Percentiles rank a stretch among this genome's conserved stretches.
These are phyloP conservation scores for Ochropleura leucogaster DNA, from an alignment of 2,888 invertebrate genomes.

Conservation along the genomic window DNA sequence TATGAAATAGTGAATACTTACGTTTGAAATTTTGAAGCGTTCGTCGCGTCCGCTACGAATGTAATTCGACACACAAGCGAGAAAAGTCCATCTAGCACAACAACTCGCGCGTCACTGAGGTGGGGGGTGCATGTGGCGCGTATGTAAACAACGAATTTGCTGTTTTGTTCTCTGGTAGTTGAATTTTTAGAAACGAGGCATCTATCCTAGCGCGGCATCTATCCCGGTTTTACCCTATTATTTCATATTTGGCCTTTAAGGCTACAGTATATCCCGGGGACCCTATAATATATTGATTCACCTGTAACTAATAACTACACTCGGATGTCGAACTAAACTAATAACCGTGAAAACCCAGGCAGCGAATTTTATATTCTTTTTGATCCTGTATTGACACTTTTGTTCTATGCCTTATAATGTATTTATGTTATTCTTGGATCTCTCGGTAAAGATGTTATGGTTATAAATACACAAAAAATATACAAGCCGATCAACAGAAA, in stretches of 20 bases:
- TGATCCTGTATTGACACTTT: not conserved
- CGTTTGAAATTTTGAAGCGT: no score
- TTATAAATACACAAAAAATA: not conserved
- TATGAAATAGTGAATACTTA: no score
- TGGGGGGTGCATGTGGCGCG: no score
- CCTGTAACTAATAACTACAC: conserved; percentile 18
- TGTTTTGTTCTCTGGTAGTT: no score
- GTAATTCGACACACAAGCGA: no score
- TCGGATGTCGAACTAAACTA: conserved; percentile 13
- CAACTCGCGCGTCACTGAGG: no score
- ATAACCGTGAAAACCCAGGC: not conserved
- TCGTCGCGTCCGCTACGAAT: no score
- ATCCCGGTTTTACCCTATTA: no score
- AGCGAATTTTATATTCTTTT: not conserved
- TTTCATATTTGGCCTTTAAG: conserved; percentile 43
- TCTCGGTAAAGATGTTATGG: not conserved
- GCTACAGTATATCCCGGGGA: not conserved
- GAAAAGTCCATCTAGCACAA: no score
- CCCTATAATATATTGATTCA: conserved; percentile 20
- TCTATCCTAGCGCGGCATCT: no score
- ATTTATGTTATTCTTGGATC: not conserved
- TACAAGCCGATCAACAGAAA: not conserved
- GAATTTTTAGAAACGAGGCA: no score
- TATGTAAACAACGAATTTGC: no score
- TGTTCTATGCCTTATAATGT: not conserved